A percentile compares a stretch with the other conserved stretches of the same genome.
These are phyloP conservation scores for Coregonus suidteri DNA, from an alignment of 2,797 vertebrate genomes.

Conservation along the genomic window DNA sequence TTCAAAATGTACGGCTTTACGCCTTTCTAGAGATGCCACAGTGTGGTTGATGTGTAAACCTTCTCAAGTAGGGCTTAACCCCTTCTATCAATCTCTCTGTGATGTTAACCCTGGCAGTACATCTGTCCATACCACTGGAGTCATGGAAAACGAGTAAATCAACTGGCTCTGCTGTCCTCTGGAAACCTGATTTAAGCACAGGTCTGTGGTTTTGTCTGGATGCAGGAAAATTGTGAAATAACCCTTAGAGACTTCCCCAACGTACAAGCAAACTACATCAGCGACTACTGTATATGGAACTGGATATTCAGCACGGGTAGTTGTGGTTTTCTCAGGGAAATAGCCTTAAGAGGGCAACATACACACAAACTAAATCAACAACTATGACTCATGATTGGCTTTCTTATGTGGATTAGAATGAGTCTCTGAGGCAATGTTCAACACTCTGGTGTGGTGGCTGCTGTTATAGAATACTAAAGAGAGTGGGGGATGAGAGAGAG, in stretches of 20 bases:
- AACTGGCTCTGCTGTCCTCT: slow-evolving; percentile 28
- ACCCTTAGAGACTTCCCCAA: not conserved
- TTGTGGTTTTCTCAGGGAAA: too few species aligned
- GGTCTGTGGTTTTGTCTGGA: not conserved
- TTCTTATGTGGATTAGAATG: not conserved
- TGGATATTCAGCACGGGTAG: too few species aligned
- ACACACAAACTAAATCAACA: not conserved
- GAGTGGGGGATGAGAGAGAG: not conserved
- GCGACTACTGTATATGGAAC: not conserved
- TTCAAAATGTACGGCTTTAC: slow-evolving; percentile 32
- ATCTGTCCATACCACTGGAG: slow-evolving; percentile 32
- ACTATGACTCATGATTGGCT: not conserved
- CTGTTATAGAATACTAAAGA: slow-evolving; percentile 13
- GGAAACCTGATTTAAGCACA: slow-evolving; percentile 15
- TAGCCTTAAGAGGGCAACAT: too few species aligned
- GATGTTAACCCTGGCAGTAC: slow-evolving; percentile 34
- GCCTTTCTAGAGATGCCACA: slow-evolving; percentile 26
- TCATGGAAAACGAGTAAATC: slow-evolving; percentile 42
- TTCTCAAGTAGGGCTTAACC: slow-evolving; percentile 30
- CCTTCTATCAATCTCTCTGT: slow-evolving; percentile 38
- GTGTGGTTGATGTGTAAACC: slow-evolving; percentile 51
- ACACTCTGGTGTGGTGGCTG: slow-evolving; percentile 12
- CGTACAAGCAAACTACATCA: not conserved
- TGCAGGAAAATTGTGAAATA: too few species aligned
- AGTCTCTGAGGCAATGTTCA: not conserved